These are phyloP conservation scores for Montipora foliosa DNA, from an alignment of 64 coral and sea anemone species.

Conservation along the genomic window DNA sequence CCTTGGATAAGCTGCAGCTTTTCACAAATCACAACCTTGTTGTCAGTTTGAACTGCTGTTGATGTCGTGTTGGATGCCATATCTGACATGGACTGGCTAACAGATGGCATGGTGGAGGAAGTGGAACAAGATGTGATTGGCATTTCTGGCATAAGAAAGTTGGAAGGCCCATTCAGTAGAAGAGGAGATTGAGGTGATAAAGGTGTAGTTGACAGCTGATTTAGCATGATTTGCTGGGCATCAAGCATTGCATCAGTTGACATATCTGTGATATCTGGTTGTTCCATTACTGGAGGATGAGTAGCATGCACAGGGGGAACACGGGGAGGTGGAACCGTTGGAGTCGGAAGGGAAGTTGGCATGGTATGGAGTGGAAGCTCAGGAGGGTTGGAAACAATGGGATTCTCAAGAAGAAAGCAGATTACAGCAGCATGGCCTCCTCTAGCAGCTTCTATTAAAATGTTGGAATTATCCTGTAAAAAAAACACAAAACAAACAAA, in stretches of 20 bases:
- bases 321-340: conserved; percentile 89
- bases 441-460: conserved; percentile 95
- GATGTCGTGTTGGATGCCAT: conserved; percentile 87
- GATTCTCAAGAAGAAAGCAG: conserved; percentile 88
- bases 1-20: conserved; percentile 92
- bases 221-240: conserved; percentile 53
- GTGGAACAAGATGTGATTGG: conserved; percentile 77
- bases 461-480: conserved; percentile 93
- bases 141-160: conserved; percentile 76
- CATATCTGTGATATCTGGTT: conserved; percentile 82
- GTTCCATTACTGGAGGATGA: conserved; percentile 88
- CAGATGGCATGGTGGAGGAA: conserved; percentile 71
- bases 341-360: conserved; percentile 75
- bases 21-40: conserved; percentile 86
- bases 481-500: neutral
- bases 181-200: conserved; percentile 81
- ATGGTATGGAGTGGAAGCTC: conserved; percentile 86
- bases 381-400: conserved; percentile 83
- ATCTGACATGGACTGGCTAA: conserved; percentile 83
- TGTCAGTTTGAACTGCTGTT: conserved; percentile 94
- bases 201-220: conserved; percentile 75
- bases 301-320: conserved; percentile 94
- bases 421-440: conserved; percentile 96
- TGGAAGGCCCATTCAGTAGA: conserved; percentile 38
- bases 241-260: conserved; percentile 61